Evolutionary conservation across 2,888 invertebrate species (phyloP).

Genomic region (Unio delphinus): DNA sequence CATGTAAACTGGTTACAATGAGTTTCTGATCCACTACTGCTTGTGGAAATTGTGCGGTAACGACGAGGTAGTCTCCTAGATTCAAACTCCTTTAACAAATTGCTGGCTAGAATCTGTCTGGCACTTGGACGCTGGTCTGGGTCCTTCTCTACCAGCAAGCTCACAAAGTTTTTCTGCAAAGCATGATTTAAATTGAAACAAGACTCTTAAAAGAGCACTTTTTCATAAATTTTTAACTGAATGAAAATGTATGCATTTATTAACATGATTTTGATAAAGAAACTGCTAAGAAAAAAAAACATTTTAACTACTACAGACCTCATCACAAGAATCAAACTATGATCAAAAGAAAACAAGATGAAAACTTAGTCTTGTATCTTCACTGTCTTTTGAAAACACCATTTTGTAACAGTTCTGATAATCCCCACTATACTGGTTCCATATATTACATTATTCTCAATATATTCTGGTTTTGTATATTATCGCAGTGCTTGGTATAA

Average conservation of each 20-base stretch:
- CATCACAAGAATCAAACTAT: too few species aligned
- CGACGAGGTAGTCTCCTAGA: slow-evolving; percentile 34
- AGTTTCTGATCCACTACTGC: slow-evolving; percentile 31
- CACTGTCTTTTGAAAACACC: too few species aligned
- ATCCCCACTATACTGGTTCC: too few species aligned
- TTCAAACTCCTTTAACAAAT: slow-evolving; percentile 52
- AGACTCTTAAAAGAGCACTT: not conserved
- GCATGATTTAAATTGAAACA: slow-evolving; percentile 1
- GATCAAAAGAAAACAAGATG: too few species aligned
- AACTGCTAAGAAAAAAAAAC: not conserved
- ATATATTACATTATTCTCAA: too few species aligned
- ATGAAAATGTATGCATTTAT: not conserved
- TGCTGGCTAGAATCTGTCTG: slow-evolving; percentile 55
- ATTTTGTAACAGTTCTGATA: too few species aligned
- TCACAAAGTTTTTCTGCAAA: slow-evolving; percentile 80
- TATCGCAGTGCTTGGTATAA: too few species aligned
- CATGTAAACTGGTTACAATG: too few species aligned
- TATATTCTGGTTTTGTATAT: too few species aligned
- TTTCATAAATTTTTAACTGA: not conserved
- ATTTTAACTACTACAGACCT: not conserved
- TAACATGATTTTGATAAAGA: not conserved
- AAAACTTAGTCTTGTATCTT: too few species aligned
- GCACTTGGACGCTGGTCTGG: slow-evolving; percentile 80
- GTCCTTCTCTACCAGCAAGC: slow-evolving; percentile 83
- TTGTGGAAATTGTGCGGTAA: slow-evolving; percentile 52